Percentiles rank a stretch among this genome's conserved stretches.
Conservation (phyloP, 2,888 invertebrate species). For the Hololepta plana region DNA sequence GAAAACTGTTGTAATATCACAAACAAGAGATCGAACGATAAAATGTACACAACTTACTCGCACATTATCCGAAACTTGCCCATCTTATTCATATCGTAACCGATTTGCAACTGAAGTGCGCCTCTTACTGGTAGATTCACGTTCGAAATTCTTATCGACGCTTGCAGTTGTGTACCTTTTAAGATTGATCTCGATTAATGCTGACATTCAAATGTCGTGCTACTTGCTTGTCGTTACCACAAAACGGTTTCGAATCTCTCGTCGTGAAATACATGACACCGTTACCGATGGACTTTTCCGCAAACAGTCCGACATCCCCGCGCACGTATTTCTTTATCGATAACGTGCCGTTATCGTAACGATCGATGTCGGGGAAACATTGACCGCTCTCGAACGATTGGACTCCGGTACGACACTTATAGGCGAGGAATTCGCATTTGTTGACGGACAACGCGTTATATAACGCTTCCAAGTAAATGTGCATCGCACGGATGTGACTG, state of each 20-base stretch:
- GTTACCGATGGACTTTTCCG: constrained; percentile 25
- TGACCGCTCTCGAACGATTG: constrained; percentile 30
- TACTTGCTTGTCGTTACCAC: too few species aligned
- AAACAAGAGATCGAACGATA: too few species aligned
- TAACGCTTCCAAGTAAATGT: constrained; percentile 33
- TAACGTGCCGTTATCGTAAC: constrained; percentile 18
- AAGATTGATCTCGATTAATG: too few species aligned
- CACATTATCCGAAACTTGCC: constrained; percentile 28
- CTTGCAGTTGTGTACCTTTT: constrained; percentile 34
- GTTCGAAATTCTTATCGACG: constrained; percentile 27
- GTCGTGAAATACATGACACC: constrained; percentile 38
- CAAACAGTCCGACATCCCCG: constrained; percentile 20
- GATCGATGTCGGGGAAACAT: constrained; percentile 31
- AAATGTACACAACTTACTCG: too few species aligned
- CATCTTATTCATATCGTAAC: constrained; percentile 22
- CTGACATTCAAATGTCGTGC: too few species aligned
- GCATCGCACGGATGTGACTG: constrained; percentile 37
- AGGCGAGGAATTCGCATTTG: constrained; percentile 33
- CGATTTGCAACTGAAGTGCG: constrained; percentile 25
- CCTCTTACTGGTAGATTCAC: constrained; percentile 27
- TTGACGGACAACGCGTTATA: constrained; percentile 18
- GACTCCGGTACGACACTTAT: constrained; percentile 33
- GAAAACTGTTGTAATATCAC: too few species aligned
- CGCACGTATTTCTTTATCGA: constrained; percentile 16
- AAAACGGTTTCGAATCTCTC: constrained; percentile 29